Evolutionary conservation across 2,113 vertebrate genomes (phyloP).

Genomic region (Pollachius pollachius): DNA sequence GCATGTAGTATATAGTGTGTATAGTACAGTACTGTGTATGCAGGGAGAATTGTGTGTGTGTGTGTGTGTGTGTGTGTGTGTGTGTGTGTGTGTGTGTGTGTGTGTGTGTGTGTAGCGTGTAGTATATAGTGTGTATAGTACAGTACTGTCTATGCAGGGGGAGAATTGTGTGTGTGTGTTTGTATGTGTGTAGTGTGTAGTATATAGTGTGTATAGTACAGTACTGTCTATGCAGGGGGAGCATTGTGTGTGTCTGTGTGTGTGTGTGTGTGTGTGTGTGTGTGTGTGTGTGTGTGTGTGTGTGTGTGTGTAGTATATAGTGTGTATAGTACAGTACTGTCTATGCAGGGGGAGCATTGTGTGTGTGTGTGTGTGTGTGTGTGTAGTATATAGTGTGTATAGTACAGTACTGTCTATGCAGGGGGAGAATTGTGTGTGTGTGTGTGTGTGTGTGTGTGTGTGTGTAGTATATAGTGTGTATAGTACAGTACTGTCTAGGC

Average conservation of each 20-base stretch:
- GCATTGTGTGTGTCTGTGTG: slow-evolving; percentile 1
- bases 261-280: slow-evolving; percentile 8
- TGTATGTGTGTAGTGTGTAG: slow-evolving; percentile 1
- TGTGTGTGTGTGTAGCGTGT: no score
- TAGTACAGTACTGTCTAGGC: slow-evolving; percentile 90
- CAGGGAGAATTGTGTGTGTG: no score
- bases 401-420: slow-evolving; percentile 92
- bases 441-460: slow-evolving; percentile 11
- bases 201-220: no score
- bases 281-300: no score
- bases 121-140: no score
- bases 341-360: slow-evolving; percentile 67
- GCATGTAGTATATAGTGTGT: no score
- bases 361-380: slow-evolving; percentile 4
- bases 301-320: background rate
- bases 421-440: slow-evolving; percentile 56
- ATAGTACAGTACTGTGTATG: no score
- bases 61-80: no score
- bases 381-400: slow-evolving; percentile 20
- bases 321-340: slow-evolving; percentile 5
- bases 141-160: slow-evolving; percentile 35
- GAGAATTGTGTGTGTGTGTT: background rate
- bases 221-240: slow-evolving; percentile 35
- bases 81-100: no score
- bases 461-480: slow-evolving; percentile 12